Percentiles rank a stretch among this genome's conserved stretches.
phyloP scores from a whole-genome alignment of 2,797 vertebrate species.

The Heteromormyrus szaboi region DNA sequence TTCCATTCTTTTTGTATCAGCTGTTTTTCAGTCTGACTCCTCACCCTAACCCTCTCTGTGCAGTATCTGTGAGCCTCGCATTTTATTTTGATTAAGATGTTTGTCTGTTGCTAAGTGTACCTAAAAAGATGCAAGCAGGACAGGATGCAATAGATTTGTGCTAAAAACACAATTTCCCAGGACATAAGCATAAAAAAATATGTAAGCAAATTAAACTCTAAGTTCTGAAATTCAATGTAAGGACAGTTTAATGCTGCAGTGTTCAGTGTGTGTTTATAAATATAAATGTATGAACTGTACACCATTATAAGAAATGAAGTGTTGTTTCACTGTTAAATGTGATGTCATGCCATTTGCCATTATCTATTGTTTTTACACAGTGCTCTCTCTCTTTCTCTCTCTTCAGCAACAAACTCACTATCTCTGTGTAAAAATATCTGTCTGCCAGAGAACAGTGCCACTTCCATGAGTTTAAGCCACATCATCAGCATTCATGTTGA shows the following conservation, averaged over 20 bases:
- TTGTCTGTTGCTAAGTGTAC: neutral
- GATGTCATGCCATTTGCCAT: neutral
- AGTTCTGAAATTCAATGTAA: neutral
- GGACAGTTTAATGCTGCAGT: neutral
- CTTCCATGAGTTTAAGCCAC: neutral
- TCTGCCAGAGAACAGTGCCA: neutral
- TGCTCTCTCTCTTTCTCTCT: neutral
- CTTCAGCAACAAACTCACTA: neutral
- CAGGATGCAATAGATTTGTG: neutral
- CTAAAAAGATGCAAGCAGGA: neutral
- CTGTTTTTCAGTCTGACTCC: constrained; percentile 10
- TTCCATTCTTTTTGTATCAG: neutral
- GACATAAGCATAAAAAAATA: neutral
- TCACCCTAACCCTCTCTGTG: constrained; percentile 16
- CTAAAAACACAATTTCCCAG: neutral
- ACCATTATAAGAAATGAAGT: neutral
- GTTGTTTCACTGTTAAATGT: neutral
- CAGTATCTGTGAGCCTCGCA: constrained; percentile 17
- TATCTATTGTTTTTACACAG: neutral
- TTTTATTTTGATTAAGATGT: neutral
- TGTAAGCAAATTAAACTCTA: neutral
- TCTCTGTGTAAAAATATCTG: neutral
- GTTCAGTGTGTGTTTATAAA: neutral
- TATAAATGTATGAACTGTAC: neutral
- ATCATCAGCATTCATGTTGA: neutral